These are phyloP conservation scores for Cryptoprocta ferox DNA, from an alignment of 2,797 vertebrate species.

Conservation along the genomic window DNA sequence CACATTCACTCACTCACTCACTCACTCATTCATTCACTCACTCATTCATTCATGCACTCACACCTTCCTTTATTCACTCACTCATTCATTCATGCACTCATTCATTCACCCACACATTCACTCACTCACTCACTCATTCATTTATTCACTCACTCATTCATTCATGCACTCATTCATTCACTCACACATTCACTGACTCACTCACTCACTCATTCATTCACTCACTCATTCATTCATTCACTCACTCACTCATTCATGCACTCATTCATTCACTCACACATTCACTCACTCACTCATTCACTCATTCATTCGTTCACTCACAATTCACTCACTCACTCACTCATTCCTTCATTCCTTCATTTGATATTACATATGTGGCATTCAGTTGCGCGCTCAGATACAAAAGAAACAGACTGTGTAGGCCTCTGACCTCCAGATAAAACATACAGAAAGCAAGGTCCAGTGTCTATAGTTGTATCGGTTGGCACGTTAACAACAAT, in stretches of 20 bases:
- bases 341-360: not conserved
- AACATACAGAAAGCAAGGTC: not conserved
- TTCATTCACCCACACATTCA: not conserved
- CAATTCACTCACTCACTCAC: not conserved
- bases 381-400: not conserved
- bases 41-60: too few relatives aligned
- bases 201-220: too few relatives aligned
- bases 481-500: fast-evolving
- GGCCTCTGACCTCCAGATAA: not conserved
- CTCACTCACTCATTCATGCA: too few relatives aligned
- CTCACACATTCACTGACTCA: too few relatives aligned
- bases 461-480: not conserved
- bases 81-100: not conserved
- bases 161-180: too few relatives aligned
- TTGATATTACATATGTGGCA: too few relatives aligned
- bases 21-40: too few relatives aligned
- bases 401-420: not conserved
- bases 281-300: not conserved
- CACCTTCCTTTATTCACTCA: too few relatives aligned
- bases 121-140: too few relatives aligned
- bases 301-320: not conserved
- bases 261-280: not conserved
- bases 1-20: not conserved
- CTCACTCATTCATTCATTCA: too few relatives aligned
- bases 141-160: too few relatives aligned